Evolutionary conservation across 2,888 invertebrate species (phyloP).

Genomic region (Acronicta psi): DNA sequence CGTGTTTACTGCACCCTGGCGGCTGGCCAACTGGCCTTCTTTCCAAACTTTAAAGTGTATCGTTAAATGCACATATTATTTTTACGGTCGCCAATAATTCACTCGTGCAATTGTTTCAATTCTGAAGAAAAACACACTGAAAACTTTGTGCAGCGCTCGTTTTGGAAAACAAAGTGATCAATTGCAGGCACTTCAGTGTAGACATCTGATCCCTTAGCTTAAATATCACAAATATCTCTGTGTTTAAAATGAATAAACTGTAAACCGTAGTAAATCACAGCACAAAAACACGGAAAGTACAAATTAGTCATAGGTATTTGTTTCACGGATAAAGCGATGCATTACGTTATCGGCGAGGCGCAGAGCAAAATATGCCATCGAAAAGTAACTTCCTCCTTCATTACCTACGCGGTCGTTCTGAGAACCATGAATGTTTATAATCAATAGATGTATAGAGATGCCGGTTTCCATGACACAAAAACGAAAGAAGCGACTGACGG

Average conservation of each 20-base stretch:
- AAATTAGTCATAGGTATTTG: slow-evolving; percentile 53
- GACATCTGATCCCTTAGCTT: slow-evolving; percentile 28
- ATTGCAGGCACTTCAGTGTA: slow-evolving; percentile 26
- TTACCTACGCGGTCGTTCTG: slow-evolving; percentile 15
- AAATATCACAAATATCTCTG: slow-evolving; percentile 14
- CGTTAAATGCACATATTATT: slow-evolving; percentile 77
- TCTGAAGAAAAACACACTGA: slow-evolving; percentile 62
- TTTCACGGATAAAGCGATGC: slow-evolving; percentile 39
- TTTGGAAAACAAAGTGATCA: slow-evolving; percentile 54
- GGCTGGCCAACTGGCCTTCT: slow-evolving; percentile 78
- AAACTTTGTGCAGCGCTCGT: slow-evolving; percentile 50
- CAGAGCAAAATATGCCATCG: slow-evolving; percentile 9
- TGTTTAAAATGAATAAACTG: slow-evolving; percentile 20
- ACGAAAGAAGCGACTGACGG: slow-evolving; percentile 65
- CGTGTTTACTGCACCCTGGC: slow-evolving; percentile 74
- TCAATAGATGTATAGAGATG: slow-evolving; percentile 58
- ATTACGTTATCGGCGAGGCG: slow-evolving; percentile 14
- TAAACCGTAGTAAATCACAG: slow-evolving; percentile 55
- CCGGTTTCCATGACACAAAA: slow-evolving; percentile 73
- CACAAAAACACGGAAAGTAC: slow-evolving; percentile 56
- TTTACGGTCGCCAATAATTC: slow-evolving; percentile 67
- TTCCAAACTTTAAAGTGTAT: slow-evolving; percentile 65
- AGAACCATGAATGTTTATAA: slow-evolving; percentile 47
- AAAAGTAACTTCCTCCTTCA: slow-evolving; percentile 43
- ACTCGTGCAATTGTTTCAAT: slow-evolving; percentile 65